These are phyloP conservation scores for Bombycilla garrulus DNA, from an alignment of 2,113 vertebrate species.

Conservation along the genomic window DNA sequence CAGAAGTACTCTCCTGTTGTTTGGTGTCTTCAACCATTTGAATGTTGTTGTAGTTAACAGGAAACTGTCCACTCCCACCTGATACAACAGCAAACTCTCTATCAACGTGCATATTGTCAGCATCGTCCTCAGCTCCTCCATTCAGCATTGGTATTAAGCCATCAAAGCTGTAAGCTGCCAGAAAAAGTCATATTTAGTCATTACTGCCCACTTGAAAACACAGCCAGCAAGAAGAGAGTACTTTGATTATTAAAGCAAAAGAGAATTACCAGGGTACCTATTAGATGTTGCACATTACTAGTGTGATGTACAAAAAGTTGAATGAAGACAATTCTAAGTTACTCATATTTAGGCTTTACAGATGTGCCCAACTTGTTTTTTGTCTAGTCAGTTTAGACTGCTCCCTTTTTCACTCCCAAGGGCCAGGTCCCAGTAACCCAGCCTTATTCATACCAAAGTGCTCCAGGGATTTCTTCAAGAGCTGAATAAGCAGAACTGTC, in stretches of 20 bases:
- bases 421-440: not conserved
- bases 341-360: not conserved
- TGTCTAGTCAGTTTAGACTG: not conserved
- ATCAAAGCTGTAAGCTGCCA: conserved; percentile 68
- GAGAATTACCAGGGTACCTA: not conserved
- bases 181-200: not conserved
- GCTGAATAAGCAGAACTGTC: not conserved
- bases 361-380: fast-evolving
- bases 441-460: fast-evolving
- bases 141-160: conserved; percentile 58
- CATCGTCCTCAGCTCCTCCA: conserved; percentile 73
- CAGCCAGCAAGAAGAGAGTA: not conserved
- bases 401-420: not conserved
- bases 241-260: not conserved
- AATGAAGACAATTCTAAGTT: not conserved
- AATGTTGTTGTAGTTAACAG: conserved; percentile 84
- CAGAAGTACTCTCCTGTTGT: conserved; percentile 78
- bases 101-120: conserved; percentile 85
- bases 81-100: conserved; percentile 76
- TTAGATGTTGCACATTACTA: not conserved
- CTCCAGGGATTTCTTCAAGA: not conserved
- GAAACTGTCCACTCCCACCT: conserved; percentile 91
- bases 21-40: conserved; percentile 81
- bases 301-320: not conserved
- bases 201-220: not conserved